A percentile compares a stretch with the other conserved stretches of the same genome.
Conservation (phyloP, 2,113 vertebrate genomes). For the Malurus cyaneus region DNA sequence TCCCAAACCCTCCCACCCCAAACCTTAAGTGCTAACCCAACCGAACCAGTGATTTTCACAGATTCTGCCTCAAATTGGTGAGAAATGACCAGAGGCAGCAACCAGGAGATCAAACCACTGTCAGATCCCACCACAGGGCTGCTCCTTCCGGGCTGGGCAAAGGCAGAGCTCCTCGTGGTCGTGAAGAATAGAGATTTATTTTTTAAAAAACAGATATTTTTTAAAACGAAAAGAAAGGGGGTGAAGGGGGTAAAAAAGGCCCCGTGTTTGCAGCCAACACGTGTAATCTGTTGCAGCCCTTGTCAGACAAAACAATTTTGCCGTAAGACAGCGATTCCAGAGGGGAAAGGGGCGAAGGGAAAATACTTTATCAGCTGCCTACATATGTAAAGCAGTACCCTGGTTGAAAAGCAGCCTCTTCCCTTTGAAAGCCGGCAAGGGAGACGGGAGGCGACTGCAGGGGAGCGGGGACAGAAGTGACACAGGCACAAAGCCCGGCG, state of each 20-base stretch:
- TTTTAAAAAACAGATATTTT: neutral
- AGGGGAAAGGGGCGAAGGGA: slow-evolving; percentile 69
- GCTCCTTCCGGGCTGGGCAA: neutral
- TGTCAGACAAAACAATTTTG: slow-evolving; percentile 72
- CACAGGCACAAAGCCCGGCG: slow-evolving; percentile 30
- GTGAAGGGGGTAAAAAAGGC: neutral
- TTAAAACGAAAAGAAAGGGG: neutral
- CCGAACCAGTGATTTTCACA: neutral
- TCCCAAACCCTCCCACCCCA: neutral
- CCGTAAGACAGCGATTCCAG: slow-evolving; percentile 64
- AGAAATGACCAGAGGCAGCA: neutral
- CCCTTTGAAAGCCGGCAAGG: slow-evolving; percentile 8
- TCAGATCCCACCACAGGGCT: neutral
- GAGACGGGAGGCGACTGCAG: neutral
- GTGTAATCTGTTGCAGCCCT: slow-evolving; percentile 52
- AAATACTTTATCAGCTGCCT: slow-evolving; percentile 76
- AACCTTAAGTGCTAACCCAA: neutral
- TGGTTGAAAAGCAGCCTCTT: slow-evolving; percentile 64
- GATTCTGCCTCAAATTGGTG: neutral
- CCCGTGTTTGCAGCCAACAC: slow-evolving; percentile 67
- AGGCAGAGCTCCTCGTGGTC: neutral
- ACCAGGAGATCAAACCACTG: neutral
- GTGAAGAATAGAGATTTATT: neutral
- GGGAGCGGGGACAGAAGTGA: neutral
- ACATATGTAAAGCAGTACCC: slow-evolving; percentile 72